These are phyloP conservation scores for Leucophenga varia DNA, from an alignment of 1,140 invertebrate species.

Conservation along the genomic window DNA sequence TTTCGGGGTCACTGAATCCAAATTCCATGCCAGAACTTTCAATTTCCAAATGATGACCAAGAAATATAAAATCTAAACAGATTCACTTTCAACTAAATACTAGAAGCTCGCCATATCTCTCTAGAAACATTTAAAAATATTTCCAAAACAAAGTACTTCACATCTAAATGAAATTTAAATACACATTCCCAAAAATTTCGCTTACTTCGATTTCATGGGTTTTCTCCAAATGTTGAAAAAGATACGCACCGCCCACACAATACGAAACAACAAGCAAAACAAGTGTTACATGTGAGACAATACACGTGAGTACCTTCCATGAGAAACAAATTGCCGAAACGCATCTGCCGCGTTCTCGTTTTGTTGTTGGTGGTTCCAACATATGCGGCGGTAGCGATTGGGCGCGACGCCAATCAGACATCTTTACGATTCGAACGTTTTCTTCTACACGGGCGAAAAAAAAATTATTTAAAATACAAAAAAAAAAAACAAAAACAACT, in stretches of 20 bases:
- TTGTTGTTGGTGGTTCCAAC: conserved; percentile 40
- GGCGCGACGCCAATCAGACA: conserved; percentile 47
- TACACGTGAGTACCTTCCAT: conserved; percentile 80
- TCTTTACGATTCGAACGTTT: too few species aligned
- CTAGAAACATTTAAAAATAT: too few species aligned
- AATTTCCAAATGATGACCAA: too few species aligned
- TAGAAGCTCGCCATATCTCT: too few species aligned
- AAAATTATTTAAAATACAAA: too few species aligned
- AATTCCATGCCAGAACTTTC: too few species aligned
- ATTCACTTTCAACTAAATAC: too few species aligned
- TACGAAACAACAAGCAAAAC: conserved; percentile 80
- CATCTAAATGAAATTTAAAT: conserved; percentile 1
- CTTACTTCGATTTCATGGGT: conserved; percentile 74
- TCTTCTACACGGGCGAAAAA: too few species aligned
- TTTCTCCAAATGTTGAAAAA: conserved; percentile 78
- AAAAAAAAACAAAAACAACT: too few species aligned
- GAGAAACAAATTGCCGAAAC: conserved; percentile 61
- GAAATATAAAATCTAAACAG: too few species aligned
- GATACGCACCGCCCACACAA: conserved; percentile 82
- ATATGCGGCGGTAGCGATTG: conserved; percentile 49
- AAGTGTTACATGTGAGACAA: conserved; percentile 86
- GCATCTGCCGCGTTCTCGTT: conserved; percentile 55
- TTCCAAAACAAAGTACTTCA: not conserved
- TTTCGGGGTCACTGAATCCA: too few species aligned
- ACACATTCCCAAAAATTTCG: not conserved